Conservation (phyloP, 2,888 invertebrate genomes). For the Helicoverpa assulta region DNA sequence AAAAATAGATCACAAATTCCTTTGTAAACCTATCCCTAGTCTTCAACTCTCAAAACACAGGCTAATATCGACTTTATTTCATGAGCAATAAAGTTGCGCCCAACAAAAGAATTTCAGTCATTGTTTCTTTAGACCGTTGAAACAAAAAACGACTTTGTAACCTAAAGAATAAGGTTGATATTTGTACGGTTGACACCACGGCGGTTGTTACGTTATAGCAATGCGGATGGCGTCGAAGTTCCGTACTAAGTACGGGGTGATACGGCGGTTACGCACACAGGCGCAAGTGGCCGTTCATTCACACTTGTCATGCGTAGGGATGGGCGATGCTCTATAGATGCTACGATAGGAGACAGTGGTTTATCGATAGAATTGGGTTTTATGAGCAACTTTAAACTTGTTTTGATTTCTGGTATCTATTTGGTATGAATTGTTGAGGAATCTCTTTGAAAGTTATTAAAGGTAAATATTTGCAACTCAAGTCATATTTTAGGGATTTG, state of each 20-base stretch:
- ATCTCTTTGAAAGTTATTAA: too few species aligned
- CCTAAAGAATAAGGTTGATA: neutral
- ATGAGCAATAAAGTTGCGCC: constrained; percentile 42
- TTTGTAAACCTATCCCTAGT: constrained; percentile 26
- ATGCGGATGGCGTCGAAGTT: constrained; percentile 65
- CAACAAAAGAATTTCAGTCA: constrained; percentile 30
- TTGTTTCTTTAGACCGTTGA: constrained; percentile 40
- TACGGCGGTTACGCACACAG: constrained; percentile 80
- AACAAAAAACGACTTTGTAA: neutral
- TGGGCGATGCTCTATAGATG: constrained; percentile 64
- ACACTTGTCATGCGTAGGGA: constrained; percentile 78
- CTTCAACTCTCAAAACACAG: constrained; percentile 27
- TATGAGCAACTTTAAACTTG: too few species aligned
- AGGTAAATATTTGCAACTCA: too few species aligned
- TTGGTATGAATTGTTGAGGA: too few species aligned
- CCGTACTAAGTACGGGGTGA: constrained; percentile 88
- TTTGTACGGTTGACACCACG: constrained; percentile 35
- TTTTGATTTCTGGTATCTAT: too few species aligned
- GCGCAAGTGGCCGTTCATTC: constrained; percentile 82
- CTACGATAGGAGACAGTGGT: neutral
- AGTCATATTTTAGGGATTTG: too few species aligned
- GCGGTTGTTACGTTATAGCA: constrained; percentile 70
- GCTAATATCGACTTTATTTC: constrained; percentile 42
- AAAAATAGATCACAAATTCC: constrained; percentile 44
- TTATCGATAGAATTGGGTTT: neutral